Evolutionary conservation across 37 sponge, comb jelly and placozoan species (phyloP), one percentile per base, ranked within the genome.

Genomic region (Spongilla lacustris): DNA sequence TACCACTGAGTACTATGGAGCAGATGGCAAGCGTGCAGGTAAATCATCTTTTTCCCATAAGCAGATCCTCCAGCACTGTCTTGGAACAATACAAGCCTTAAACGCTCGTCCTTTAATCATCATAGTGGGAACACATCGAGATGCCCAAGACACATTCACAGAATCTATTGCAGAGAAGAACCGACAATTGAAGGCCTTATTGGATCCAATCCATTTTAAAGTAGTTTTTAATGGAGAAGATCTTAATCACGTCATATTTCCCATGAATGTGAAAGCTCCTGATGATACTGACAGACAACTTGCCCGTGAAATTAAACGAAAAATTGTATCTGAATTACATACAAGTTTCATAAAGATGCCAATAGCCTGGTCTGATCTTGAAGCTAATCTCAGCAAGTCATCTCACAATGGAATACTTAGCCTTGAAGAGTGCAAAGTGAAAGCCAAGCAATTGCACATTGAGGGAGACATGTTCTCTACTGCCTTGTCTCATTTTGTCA

Each of bases 81-180:
- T 14, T 50, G 66, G 41, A 21, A n/a, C 66, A 12, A 48, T 79
- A 29, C 27, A n/a, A 0, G 33, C 77, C 0, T 1, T 36, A 10
- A 8, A 46, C 12, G 31, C 24, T 26, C 79, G 28, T 0, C 29
- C 67, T 28, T 29, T 67, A 36, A 66, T 80, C 36, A 66, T 80
- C 2, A 21, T 5, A 19, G 69, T 66, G 10, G 67, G 80, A 29
- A 80, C 80, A 2, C 80, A 80, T 67, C 58, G 80, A 28, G 80
- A 80, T 49, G 28, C 17, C 9, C 28, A 25, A 22, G 2, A 2
- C 11, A 17, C 0, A 4, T 80, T 50, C 28, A 3, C 31, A 23
- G 80, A 80, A 66, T 67, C 67, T 0, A 27, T 50, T 19, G 33
- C 24, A 9, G 32, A 50, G 30, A 80, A 80, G 67, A 80, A 80